These are phyloP conservation scores for Brevimyrus niger DNA, from an alignment of 2,113 vertebrate species.

Conservation along the genomic window DNA sequence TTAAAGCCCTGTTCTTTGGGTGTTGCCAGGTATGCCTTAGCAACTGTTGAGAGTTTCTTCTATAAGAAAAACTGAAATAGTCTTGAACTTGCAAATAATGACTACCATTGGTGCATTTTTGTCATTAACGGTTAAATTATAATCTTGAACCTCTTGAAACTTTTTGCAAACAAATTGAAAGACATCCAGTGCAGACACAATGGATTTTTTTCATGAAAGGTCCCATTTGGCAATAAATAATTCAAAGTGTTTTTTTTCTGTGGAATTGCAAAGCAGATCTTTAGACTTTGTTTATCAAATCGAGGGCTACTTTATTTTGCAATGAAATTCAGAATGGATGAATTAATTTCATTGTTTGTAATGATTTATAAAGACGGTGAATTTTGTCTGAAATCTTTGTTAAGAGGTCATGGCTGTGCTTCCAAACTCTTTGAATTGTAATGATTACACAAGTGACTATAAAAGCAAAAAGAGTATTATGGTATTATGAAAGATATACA, in stretches of 20 bases:
- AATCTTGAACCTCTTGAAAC: background rate
- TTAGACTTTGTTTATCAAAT: background rate
- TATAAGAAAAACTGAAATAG: slow-evolving; percentile 64
- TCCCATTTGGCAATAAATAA: background rate
- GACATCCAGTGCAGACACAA: background rate
- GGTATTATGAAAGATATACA: background rate
- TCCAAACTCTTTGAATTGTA: background rate
- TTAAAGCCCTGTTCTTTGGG: slow-evolving; percentile 71
- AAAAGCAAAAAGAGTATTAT: background rate
- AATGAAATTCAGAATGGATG: background rate
- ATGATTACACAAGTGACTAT: background rate
- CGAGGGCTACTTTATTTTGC: background rate
- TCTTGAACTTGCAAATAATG: slow-evolving; percentile 72
- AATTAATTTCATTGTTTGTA: background rate
- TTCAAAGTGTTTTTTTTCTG: background rate
- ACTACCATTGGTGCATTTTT: slow-evolving; percentile 47
- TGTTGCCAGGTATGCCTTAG: slow-evolving; percentile 78
- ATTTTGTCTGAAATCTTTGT: background rate
- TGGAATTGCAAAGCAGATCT: background rate
- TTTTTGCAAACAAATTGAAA: background rate
- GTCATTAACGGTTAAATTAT: background rate
- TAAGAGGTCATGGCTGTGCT: background rate
- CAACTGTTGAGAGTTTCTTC: slow-evolving; percentile 71
- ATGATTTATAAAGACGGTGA: background rate
- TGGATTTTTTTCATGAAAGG: background rate